These are phyloP conservation scores for Trigoniulus corallinus DNA, from an alignment of 1,140 invertebrate species.

Conservation along the genomic window DNA sequence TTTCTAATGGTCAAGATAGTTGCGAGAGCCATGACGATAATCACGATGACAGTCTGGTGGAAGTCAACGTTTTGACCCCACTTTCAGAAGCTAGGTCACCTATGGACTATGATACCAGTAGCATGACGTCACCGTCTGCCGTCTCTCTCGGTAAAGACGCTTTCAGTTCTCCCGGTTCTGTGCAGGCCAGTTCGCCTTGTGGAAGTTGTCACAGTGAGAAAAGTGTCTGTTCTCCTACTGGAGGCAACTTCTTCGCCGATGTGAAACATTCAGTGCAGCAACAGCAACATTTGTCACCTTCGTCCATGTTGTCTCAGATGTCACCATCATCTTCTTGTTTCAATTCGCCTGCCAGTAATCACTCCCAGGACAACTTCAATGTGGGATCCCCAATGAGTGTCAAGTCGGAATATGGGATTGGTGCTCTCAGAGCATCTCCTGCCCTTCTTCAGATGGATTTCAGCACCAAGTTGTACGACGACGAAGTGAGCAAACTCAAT, in stretches of 20 bases:
- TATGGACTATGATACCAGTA: not conserved
- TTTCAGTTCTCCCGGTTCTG: not conserved
- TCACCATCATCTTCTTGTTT: too few relatives aligned
- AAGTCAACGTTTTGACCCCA: not conserved
- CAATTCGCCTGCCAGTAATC: too few relatives aligned
- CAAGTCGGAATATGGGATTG: not conserved
- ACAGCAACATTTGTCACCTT: not conserved
- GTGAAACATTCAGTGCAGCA: not conserved
- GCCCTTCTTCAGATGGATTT: not conserved
- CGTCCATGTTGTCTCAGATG: not conserved
- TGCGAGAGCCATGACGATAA: not conserved
- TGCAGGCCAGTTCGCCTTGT: not conserved
- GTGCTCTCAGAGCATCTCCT: not conserved
- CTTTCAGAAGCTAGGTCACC: not conserved
- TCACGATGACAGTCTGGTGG: not conserved
- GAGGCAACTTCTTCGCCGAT: not conserved
- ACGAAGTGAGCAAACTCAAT: constrained; percentile 39
- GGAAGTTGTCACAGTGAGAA: not conserved
- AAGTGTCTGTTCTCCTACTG: not conserved
- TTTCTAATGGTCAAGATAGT: too few relatives aligned
- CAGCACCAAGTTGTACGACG: not conserved
- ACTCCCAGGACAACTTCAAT: not conserved
- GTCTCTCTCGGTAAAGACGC: too few relatives aligned
- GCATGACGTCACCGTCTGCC: too few relatives aligned
- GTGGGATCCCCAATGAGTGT: not conserved